Evolutionary conservation across 2,888 invertebrate genomes (phyloP).

Genomic region (Conus canariensis): DNA sequence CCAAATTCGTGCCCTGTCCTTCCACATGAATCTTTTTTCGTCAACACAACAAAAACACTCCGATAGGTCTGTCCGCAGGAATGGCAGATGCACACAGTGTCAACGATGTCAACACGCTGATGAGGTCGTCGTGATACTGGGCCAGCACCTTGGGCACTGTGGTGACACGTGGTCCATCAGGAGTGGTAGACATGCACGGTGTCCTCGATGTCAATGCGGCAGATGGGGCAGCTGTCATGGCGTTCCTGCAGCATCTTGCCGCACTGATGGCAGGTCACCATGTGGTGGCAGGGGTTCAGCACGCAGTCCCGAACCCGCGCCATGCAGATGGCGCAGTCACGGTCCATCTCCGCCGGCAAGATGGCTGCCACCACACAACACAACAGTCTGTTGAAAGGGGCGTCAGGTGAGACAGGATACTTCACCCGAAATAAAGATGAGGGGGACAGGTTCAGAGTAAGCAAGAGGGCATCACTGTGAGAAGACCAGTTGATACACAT

Average conservation of each 20-base stretch:
- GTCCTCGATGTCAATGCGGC: constrained; percentile 78
- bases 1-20: too few relatives aligned
- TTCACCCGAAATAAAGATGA: background rate
- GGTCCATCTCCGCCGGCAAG: constrained; percentile 65
- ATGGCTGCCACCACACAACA: constrained; percentile 41
- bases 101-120: constrained; percentile 79
- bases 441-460: background rate
- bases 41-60: too few relatives aligned
- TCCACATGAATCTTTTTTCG: too few relatives aligned
- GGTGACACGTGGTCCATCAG: constrained; percentile 44
- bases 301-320: constrained; percentile 78
- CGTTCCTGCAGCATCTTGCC: constrained; percentile 78
- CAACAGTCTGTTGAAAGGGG: background rate
- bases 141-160: too few relatives aligned
- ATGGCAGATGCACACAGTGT: constrained; percentile 78
- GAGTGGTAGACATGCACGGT: constrained; percentile 79
- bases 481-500: too few relatives aligned
- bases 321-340: constrained; percentile 80
- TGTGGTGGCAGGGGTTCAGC: constrained; percentile 80
- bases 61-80: constrained; percentile 55
- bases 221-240: constrained; percentile 79
- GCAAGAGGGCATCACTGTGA: background rate
- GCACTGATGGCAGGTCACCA: constrained; percentile 79
- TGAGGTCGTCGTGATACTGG: constrained; percentile 76
- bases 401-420: background rate